Base-by-base conservation (phyloP, 1,140 invertebrate genomes). In the Pseudomyrmex flavicornis region DNA sequence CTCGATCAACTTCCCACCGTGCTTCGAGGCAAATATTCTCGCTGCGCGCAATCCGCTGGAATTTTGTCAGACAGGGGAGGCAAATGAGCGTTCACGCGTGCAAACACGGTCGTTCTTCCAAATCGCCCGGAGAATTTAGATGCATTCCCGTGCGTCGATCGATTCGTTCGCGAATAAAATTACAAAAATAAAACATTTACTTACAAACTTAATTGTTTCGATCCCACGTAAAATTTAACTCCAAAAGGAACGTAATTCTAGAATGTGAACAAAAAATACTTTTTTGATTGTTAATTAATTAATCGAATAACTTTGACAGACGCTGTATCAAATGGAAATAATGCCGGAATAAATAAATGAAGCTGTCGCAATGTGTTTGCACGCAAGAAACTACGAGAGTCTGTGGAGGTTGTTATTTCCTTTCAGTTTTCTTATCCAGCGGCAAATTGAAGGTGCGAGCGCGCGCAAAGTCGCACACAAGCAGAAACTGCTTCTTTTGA, bases 11-110 rank as follows among this genome's bases (percentile, higher is more conserved):
- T 61, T 70, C 48, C 44, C 20, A 13, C 56, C 66, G 54, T 44
- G 46, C 54, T 44, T 80, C 56, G 65, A 70, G n/a, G 54, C 46
- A 80, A 72, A 72, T 59, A 80, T 80, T 80, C 59, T 72, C 66
- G 69, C 20, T 50, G 76, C 65, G 22, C 76, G 52, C 50, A 20
- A 15, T n/a, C 46, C 59, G 5, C n/a, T 17, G 52, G 52, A 75
- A 35, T 35, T 63, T 63, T 82, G 48, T 82, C 20, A 56, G 50
- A 76, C 20, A 35, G 35, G 13, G 3, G 15, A 46, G 10, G 46
- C n/a, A 70, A 72, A 58, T 70, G 35, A 79, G 65, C 20, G 54
- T 58, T 26, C 2, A 35, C 35, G 52, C n/a, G 1, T 15, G 76
- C n/a, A 80, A 48, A 70, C 13, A 58, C 9, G 52, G 17, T 26